Evolutionary conservation across 2,797 vertebrate species (phyloP).

Genomic region (Heliangelus exortis): DNA sequence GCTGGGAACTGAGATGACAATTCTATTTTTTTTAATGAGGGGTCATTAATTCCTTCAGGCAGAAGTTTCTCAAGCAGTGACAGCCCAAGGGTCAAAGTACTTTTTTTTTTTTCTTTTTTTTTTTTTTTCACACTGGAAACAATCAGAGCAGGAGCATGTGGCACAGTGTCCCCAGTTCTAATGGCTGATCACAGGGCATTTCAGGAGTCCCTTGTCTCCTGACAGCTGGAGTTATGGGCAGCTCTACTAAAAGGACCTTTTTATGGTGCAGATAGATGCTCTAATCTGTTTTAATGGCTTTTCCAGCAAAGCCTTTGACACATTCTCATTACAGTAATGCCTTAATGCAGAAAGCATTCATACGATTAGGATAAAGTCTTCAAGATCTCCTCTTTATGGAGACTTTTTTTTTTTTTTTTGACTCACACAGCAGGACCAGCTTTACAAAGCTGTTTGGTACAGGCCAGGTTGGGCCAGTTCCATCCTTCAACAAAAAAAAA

Average conservation of each 20-base stretch:
- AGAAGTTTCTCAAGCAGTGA: background rate
- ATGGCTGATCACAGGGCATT: background rate
- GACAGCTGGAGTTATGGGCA: slow-evolving; percentile 33
- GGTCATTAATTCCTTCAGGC: slow-evolving; percentile 17
- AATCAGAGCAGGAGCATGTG: background rate
- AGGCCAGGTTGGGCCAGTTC: background rate
- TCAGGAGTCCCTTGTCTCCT: slow-evolving; percentile 9
- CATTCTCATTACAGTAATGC: slow-evolving; percentile 35
- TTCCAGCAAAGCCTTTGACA: slow-evolving; percentile 53
- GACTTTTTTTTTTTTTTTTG: background rate
- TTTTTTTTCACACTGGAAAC: background rate
- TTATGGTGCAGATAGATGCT: slow-evolving; percentile 50
- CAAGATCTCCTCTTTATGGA: slow-evolving; percentile 16
- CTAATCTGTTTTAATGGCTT: slow-evolving; percentile 55
- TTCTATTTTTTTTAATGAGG: background rate
- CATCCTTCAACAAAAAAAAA: background rate
- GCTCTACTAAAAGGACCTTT: slow-evolving; percentile 28
- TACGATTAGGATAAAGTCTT: slow-evolving; percentile 10
- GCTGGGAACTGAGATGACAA: background rate
- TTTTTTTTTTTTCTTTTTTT: background rate
- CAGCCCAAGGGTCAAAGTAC: background rate
- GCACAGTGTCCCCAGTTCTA: background rate
- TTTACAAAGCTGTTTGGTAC: slow-evolving; percentile 14
- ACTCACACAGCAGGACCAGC: background rate
- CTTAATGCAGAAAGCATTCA: slow-evolving; percentile 35